phyloP scores from a whole-genome alignment of 2,797 vertebrate species.

The Ceryle rudis region DNA sequence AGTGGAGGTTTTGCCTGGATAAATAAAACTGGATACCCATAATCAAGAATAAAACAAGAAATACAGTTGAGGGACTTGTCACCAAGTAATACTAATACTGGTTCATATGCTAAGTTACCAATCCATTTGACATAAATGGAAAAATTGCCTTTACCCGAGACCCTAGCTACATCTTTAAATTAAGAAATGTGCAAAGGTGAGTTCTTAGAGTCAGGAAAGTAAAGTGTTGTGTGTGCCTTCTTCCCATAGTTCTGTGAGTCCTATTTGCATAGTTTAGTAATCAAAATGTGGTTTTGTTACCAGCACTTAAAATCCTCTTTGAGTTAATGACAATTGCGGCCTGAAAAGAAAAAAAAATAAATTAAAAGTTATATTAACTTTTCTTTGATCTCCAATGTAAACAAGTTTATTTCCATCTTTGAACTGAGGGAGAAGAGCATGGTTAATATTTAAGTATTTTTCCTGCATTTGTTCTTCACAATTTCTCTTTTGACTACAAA shows the following conservation, averaged over 20 bases:
- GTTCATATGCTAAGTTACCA: background rate
- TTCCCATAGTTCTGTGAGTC: background rate
- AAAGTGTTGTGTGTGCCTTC: background rate
- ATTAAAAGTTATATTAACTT: background rate
- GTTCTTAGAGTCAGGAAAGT: background rate
- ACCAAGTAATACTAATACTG: background rate
- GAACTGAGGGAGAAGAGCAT: background rate
- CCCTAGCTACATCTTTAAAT: background rate
- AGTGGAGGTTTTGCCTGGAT: background rate
- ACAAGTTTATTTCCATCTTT: background rate
- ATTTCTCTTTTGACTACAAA: background rate
- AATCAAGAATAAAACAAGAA: background rate
- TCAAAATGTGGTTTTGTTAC: background rate
- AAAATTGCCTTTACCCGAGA: background rate
- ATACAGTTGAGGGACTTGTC: background rate
- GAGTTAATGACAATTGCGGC: background rate
- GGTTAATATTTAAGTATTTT: background rate
- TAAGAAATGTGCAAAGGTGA: background rate
- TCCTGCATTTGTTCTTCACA: background rate
- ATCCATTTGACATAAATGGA: background rate
- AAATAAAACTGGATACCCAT: background rate
- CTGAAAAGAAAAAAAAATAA: background rate
- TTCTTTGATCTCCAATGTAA: background rate
- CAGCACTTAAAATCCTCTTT: background rate
- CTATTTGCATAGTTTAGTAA: background rate